Percentiles rank a stretch among this genome's conserved stretches.
Evolutionary conservation across 2,113 vertebrate genomes (phyloP).

Genomic region (Urocolius indicus): DNA sequence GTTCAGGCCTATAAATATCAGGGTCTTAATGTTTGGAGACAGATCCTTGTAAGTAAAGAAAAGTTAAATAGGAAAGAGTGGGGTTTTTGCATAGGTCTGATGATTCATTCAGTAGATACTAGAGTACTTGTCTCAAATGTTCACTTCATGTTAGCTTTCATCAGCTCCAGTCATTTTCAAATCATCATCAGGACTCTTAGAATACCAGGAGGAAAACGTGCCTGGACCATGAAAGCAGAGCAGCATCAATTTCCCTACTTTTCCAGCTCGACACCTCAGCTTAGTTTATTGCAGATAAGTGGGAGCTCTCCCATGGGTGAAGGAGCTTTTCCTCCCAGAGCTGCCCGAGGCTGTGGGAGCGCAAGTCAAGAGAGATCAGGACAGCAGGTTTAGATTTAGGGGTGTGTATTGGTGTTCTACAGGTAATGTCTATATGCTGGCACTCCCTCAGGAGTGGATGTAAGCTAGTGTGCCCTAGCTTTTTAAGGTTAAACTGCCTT

Average conservation of each 20-base stretch:
- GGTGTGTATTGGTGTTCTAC: background rate
- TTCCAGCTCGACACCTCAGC: background rate
- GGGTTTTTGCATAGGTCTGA: background rate
- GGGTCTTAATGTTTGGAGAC: background rate
- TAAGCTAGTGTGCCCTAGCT: background rate
- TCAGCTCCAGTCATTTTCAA: background rate
- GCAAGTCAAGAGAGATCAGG: background rate
- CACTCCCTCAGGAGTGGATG: fast-evolving
- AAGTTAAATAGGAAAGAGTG: background rate
- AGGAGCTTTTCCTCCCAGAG: background rate
- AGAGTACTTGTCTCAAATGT: background rate
- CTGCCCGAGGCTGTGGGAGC: background rate
- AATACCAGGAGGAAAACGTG: background rate
- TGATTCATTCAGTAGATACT: background rate
- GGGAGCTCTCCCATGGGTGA: background rate
- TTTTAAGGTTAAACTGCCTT: background rate
- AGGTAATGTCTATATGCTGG: background rate
- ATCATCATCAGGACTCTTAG: background rate
- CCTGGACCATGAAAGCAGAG: background rate
- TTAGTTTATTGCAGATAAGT: background rate
- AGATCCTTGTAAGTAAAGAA: background rate
- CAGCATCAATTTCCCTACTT: background rate
- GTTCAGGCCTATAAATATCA: background rate
- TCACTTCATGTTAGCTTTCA: background rate
- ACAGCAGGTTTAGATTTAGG: background rate